Percentiles rank a stretch among this genome's conserved stretches.
phyloP scores from a whole-genome alignment of 2,797 vertebrate genomes.

The Phalanger gymnotis region DNA sequence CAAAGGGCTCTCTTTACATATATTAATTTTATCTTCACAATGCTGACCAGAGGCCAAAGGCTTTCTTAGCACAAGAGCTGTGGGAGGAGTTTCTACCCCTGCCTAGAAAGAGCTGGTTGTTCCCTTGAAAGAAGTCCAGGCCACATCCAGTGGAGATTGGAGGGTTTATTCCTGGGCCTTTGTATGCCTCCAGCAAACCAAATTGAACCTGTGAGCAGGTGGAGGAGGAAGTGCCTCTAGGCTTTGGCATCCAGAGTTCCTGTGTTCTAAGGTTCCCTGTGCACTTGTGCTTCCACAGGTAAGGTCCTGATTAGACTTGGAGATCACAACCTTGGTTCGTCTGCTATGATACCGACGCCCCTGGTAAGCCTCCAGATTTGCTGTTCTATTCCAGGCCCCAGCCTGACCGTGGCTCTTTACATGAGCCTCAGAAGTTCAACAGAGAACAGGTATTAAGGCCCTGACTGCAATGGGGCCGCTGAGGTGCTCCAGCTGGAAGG shows the following conservation, averaged over 20 bases:
- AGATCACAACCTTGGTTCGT: constrained; percentile 24
- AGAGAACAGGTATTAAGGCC: background rate
- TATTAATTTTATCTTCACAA: background rate
- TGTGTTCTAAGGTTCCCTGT: constrained; percentile 4
- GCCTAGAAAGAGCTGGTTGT: background rate
- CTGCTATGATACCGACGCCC: background rate
- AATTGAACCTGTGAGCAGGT: background rate
- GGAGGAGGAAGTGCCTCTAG: background rate
- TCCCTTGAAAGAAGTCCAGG: background rate
- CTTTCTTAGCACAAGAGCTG: background rate
- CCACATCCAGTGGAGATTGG: background rate
- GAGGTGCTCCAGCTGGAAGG: background rate
- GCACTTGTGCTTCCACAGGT: constrained; percentile 13
- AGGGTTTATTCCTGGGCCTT: background rate
- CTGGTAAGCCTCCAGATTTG: constrained; percentile 47
- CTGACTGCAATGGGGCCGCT: background rate
- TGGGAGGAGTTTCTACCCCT: background rate
- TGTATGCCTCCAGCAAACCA: background rate
- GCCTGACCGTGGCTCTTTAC: background rate
- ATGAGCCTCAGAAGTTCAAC: background rate
- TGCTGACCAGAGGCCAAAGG: background rate
- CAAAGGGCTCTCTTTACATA: background rate
- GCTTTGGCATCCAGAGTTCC: no score
- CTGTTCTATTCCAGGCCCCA: background rate
- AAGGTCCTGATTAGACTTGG: constrained; percentile 12